Base-by-base conservation (phyloP, 2,113 vertebrate species). In the Vicugna pacos region DNA sequence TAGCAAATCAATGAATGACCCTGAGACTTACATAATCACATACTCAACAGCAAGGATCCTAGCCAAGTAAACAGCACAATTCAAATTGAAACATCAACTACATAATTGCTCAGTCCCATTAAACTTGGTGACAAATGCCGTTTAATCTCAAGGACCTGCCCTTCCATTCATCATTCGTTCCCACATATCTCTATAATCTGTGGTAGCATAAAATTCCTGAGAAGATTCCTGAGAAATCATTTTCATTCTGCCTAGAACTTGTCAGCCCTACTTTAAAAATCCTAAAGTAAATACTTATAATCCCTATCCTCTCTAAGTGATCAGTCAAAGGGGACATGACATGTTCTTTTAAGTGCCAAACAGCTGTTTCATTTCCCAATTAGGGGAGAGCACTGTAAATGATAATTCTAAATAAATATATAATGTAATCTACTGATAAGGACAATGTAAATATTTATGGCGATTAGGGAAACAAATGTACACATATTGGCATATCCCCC, bases 361-460 rank as follows among this genome's bases (percentile, higher is more conserved):
- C 98, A 98, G 98, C 96, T 98, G 98, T 62, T 98, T 98, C 88
- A n/a, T 96, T 91, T 98, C 97, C 93, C 97, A 98, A 98, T 98
- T 98, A 98, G 96, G 67, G 77, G 94, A 97, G 38, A 76, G 65
- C 9, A 46, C 98, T 98, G 80, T 97, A 97, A 97, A 88, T 97
- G 95, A 97, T 96, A 93, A 65, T 96, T 98, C 62, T 94, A 98
- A 96, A 97, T 97, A 98, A 98, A 98, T 97, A 96, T 65, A 95
- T 96, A 67, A 97, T 96, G 17, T 79, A 79, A 85, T 98, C 97
- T 96, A 96, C 97, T 98, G 98, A 98, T 99, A 98, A 98, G 56
- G 89, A 94, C 58, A 88, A 93, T 95, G 95, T 97, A 98, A 99
- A 98, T 97, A 98, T 98, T 98, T 99, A 96, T 93, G 86, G 35